These are phyloP conservation scores for Bothrops jararaca DNA, from an alignment of 2,113 vertebrate genomes.

Conservation along the genomic window DNA sequence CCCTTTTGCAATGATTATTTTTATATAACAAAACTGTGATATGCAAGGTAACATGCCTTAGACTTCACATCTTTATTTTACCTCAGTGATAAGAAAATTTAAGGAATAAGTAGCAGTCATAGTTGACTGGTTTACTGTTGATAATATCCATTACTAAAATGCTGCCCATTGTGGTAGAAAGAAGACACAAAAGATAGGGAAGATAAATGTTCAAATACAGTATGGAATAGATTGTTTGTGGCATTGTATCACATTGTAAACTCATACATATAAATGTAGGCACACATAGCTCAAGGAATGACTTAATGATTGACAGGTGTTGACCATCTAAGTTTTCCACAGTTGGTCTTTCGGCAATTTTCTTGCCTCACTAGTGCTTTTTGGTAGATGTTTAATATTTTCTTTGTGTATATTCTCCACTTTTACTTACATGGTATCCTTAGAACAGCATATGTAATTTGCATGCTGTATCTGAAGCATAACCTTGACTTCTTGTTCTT, in stretches of 20 bases:
- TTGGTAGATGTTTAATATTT: not conserved
- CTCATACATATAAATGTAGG: too few relatives aligned
- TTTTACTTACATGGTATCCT: conserved; percentile 22
- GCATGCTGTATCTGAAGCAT: conserved; percentile 46
- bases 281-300: not conserved
- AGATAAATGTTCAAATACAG: not conserved
- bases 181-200: not conserved
- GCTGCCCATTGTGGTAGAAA: not conserved
- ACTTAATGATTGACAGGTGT: not conserved
- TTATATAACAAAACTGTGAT: not conserved
- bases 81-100: not conserved
- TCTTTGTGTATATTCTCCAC: conserved; percentile 19
- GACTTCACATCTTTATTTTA: not conserved
- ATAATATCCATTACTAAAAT: not conserved
- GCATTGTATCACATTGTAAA: not conserved
- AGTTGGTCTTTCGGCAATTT: conserved; percentile 10
- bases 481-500: conserved; percentile 46
- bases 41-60: not conserved
- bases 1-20: not conserved
- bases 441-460: conserved; percentile 37
- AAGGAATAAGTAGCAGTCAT: not conserved
- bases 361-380: conserved; percentile 24
- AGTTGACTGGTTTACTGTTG: not conserved
- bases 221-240: not conserved
- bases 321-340: not conserved